Base-by-base conservation (phyloP, 2,113 vertebrate species). In the Leucoraja erinaceus region DNA sequence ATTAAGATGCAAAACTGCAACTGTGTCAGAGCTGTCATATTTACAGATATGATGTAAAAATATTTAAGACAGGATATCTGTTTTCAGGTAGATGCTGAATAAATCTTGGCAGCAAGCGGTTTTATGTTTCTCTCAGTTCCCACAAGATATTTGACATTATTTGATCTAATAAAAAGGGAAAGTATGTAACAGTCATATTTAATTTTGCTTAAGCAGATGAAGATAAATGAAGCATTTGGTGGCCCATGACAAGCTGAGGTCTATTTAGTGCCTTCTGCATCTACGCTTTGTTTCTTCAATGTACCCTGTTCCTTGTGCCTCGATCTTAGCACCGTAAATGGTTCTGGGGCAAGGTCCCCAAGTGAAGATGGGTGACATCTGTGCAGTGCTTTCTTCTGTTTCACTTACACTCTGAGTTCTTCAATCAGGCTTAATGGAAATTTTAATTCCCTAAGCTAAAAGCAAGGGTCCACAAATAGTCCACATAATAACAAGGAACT, bases 121-220 rank as follows among this genome's bases (percentile, higher is more conserved):
- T 70, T 47, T 91, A 31, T 47, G 25, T 10, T 54, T 78, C 72
- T 77, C 74, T 97, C 97, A 96, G 63, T 66, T 97, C 95, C 96
- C 96, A 94, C 96, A 97, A 68, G 66, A 68, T 96, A 96, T 95
- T 94, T 96, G 94, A 96, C 96, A 97, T 98, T 98, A 98, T 98
- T 97, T 99, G 97, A 99, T 97, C 97, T 99, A 98, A 99, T 99
- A 97, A 98, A 98, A 99, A 98, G 97, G 97, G 98, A 99, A 99
- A 98, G 97, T 97, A 96, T 98, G 97, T 96, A 98, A 97, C 97
- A 97, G 95, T 96, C 97, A 99, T 97, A 98, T 99, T 99, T 99
- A 98, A 98, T 98, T 98, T 99, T 98, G 96, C 97, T 96, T 98
- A 98, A 99, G 97, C 98, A 98, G 98, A 98, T 98, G 98, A 99